These are phyloP conservation scores for Mesoclemmys tuberculata DNA, from an alignment of 2,113 vertebrate species.

Conservation along the genomic window DNA sequence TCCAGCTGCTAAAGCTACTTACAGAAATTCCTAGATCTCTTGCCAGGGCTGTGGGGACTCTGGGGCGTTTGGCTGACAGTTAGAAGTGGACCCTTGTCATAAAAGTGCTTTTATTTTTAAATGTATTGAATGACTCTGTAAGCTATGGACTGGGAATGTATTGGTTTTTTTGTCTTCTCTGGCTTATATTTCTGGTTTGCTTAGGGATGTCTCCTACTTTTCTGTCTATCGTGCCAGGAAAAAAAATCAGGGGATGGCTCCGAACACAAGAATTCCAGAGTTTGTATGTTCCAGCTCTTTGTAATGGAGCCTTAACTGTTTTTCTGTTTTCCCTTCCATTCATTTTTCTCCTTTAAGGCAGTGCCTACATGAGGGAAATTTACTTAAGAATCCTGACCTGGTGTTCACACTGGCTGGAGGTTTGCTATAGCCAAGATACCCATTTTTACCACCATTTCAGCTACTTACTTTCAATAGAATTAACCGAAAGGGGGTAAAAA, in stretches of 20 bases:
- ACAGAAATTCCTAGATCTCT: background rate
- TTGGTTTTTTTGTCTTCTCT: background rate
- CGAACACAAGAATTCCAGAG: background rate
- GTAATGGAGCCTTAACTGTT: background rate
- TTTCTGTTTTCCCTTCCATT: background rate
- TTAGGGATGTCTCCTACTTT: background rate
- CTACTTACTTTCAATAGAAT: background rate
- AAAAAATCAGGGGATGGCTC: background rate
- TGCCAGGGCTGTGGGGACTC: background rate
- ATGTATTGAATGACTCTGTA: background rate
- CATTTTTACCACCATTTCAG: background rate
- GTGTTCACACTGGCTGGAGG: rapidly evolving
- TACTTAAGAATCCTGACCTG: background rate
- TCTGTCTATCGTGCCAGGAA: background rate
- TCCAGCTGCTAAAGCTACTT: background rate
- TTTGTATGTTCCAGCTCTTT: background rate
- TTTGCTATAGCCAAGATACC: background rate
- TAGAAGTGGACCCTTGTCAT: background rate
- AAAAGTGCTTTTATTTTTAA: rapidly evolving
- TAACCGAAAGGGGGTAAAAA: background rate
- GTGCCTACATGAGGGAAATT: background rate
- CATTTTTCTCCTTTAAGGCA: rapidly evolving
- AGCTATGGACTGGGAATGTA: background rate
- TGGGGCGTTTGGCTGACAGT: background rate
- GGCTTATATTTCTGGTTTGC: background rate